phyloP scores from a whole-genome alignment of 2,113 vertebrate species.

The Pomatorhinus ruficollis region DNA sequence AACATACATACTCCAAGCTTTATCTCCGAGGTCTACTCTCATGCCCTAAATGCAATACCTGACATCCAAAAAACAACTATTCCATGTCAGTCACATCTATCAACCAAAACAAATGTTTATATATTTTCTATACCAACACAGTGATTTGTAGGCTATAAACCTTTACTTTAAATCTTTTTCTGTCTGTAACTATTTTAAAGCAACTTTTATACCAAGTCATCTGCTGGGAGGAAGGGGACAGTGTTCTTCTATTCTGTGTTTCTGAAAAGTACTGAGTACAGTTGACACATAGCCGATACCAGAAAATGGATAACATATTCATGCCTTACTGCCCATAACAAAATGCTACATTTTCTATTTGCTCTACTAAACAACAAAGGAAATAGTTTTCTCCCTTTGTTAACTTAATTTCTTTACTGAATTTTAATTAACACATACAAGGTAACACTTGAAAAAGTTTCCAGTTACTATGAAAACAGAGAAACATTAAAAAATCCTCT shows the following conservation, averaged over 20 bases:
- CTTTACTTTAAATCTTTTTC: neutral
- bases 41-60: neutral
- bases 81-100: neutral
- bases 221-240: neutral
- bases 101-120: neutral
- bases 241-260: neutral
- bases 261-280: neutral
- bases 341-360: neutral
- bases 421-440: neutral
- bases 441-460: neutral
- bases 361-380: neutral
- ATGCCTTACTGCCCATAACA: neutral
- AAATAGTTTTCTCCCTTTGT: neutral
- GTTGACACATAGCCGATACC: fast-evolving
- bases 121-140: neutral
- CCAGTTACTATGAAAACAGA: neutral
- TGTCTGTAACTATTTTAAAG: neutral
- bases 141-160: neutral
- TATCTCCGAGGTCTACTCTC: neutral
- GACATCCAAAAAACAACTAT: neutral
- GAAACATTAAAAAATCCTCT: neutral
- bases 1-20: neutral
- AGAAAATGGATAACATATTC: neutral
- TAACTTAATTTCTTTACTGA: neutral
- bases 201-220: neutral